Evolutionary conservation across 2,888 invertebrate species (phyloP), one percentile per base, ranked within the genome.

Genomic region (Gryllus longicercus): DNA sequence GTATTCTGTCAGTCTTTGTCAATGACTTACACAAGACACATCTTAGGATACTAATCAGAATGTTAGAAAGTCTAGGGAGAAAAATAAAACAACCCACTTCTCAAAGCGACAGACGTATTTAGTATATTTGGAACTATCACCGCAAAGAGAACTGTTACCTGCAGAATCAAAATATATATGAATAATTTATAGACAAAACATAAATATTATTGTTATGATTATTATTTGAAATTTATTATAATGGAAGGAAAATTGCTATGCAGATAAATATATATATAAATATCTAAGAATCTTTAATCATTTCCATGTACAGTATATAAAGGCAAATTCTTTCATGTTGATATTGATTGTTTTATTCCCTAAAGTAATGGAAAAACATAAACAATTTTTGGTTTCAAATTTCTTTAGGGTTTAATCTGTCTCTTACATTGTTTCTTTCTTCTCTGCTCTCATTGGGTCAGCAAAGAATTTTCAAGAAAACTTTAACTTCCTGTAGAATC

Each of bases 181-280:
- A 8, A 11, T 63, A 14, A 63, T 63, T 63, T 63, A 63, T 63
- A 63, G 63, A n/a, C n/a, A n/a, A 63, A 63, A 63, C 14, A 63
- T 14, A 18, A 63, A 63, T 63, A 63, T 63, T 18, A 63, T 63
- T 63, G 16, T 63, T 63, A 63, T 63, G 16, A 63, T 63, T 63
- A 63, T 63, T 63, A 63, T 63, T 63, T 63, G 63, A 63, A n/a
- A 63, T 63, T 63, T 63, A 63, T 63, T 63, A 63, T 63, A n/a
- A 63, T 8, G 38, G 38, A 38, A 38, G 8, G 38, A 14, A 63
- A 63, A 63, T 63, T 63, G 63, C 63, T 63, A 63, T n/a, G 63
- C 63, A 63, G 63, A 63, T 63, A 63, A 63, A 63, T 63, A 63
- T 63, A 63, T 63, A 63, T 63, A 63, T 63, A n/a, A 63, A 63